Conservation (phyloP, 2,113 vertebrate genomes). For the Heliornis fulica region DNA sequence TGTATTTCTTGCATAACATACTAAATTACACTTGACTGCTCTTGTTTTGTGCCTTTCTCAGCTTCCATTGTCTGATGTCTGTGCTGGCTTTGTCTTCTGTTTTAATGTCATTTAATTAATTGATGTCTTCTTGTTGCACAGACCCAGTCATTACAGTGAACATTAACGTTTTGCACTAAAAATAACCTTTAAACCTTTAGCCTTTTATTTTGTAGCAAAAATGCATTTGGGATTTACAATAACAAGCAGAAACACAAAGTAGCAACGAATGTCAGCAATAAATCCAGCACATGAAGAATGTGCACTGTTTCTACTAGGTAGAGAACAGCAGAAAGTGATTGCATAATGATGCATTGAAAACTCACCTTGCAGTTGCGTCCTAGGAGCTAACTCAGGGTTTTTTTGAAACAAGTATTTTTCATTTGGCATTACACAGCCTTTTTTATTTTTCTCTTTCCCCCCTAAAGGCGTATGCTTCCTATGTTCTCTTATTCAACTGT, state of each 20-base stretch:
- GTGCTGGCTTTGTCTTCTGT: neutral
- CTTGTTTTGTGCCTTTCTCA: neutral
- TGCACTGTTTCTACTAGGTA: neutral
- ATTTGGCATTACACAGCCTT: neutral
- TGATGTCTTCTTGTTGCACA: neutral
- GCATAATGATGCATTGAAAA: neutral
- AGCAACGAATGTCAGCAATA: neutral
- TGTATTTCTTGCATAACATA: neutral
- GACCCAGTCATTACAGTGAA: neutral
- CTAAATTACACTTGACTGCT: neutral
- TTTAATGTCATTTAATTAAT: neutral
- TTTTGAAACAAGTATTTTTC: neutral
- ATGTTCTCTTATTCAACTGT: neutral
- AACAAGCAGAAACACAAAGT: neutral
- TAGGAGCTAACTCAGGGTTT: neutral
- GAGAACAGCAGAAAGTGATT: neutral
- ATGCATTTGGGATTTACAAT: neutral
- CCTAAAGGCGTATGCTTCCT: neutral
- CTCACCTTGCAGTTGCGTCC: neutral
- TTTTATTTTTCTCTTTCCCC: no score
- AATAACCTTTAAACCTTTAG: neutral
- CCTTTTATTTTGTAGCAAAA: neutral
- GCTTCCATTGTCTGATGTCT: neutral
- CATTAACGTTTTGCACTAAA: neutral
- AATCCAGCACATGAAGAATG: rapidly evolving